These are phyloP conservation scores for Malurus splendens DNA, from an alignment of 2,797 vertebrate species.

Conservation along the genomic window DNA sequence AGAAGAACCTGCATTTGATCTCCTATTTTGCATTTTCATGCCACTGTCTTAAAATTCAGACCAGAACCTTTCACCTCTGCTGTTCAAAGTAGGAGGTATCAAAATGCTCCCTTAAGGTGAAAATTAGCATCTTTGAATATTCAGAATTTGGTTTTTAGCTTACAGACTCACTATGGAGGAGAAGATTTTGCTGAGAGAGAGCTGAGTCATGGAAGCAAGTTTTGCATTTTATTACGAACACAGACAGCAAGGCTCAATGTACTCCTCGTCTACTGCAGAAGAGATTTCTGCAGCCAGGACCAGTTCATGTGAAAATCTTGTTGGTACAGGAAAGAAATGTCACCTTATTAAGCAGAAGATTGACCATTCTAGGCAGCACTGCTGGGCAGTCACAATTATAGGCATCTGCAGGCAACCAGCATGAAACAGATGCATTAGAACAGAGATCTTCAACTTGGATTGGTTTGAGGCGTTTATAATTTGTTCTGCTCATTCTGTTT, in stretches of 20 bases:
- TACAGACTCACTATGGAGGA: neutral
- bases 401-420: neutral
- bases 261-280: neutral
- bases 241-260: neutral
- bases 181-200: neutral
- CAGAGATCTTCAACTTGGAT: neutral
- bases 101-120: neutral
- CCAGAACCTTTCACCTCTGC: neutral
- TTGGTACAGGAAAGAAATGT: neutral
- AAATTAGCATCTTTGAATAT: neutral
- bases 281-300: neutral
- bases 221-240: neutral
- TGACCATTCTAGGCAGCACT: neutral
- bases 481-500: neutral
- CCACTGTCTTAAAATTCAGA: neutral
- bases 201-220: neutral
- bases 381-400: neutral
- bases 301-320: neutral
- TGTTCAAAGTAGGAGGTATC: neutral
- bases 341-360: neutral
- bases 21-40: neutral
- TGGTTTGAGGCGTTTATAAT: neutral
- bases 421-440: neutral
- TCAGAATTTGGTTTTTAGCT: neutral
- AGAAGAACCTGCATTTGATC: neutral